These are phyloP conservation scores for Lytechinus pictus DNA, from an alignment of 35 echinoderm and acorn worm species.

Conservation along the genomic window DNA sequence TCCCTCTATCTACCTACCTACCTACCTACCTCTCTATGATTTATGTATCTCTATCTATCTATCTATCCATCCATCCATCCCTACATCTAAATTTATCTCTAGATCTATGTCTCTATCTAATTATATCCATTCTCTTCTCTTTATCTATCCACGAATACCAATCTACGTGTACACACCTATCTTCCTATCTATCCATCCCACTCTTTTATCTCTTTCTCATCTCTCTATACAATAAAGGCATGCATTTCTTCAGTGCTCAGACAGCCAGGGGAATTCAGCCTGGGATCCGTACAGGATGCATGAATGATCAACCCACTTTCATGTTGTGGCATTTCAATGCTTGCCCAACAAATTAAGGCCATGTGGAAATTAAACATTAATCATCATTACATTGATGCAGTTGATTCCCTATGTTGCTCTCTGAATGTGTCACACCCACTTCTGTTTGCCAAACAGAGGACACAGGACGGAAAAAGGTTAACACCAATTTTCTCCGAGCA, in stretches of 20 bases:
- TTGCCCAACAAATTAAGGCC: slow-evolving; percentile 17
- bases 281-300: neutral
- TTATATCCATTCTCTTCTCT: too few species aligned
- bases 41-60: too few species aligned
- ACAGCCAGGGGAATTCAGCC: neutral
- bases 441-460: neutral
- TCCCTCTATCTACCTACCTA: neutral
- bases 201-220: neutral
- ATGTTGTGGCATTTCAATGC: neutral
- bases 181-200: neutral
- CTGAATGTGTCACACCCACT: neutral
- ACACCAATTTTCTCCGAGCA: neutral
- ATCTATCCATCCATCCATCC: neutral
- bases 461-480: neutral
- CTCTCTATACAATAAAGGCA: neutral
- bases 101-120: neutral
- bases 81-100: neutral
- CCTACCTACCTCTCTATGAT: neutral
- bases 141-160: too few species aligned
- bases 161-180: neutral
- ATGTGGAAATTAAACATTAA: neutral
- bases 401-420: neutral
- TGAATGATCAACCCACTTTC: neutral
- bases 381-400: neutral
- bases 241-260: neutral